phyloP scores from a whole-genome alignment of 2,113 vertebrate genomes.

The Bombycilla garrulus region DNA sequence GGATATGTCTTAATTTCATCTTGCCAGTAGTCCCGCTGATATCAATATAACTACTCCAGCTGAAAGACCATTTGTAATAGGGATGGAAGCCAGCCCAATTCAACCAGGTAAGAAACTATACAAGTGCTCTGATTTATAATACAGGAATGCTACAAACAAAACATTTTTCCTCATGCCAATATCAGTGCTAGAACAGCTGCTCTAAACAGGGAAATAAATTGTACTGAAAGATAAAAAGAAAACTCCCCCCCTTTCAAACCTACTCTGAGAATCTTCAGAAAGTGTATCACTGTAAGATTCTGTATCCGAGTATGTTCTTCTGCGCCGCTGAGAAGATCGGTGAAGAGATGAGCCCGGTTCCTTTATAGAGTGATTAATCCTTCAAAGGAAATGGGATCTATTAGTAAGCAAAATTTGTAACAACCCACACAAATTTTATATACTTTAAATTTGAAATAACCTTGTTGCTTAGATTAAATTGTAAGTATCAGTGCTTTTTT shows the following conservation, averaged over 20 bases:
- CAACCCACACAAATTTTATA: background rate
- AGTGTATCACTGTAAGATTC: slow-evolving; percentile 75
- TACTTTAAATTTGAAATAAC: background rate
- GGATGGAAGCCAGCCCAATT: background rate
- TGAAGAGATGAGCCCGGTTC: slow-evolving; percentile 71
- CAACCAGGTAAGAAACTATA: background rate
- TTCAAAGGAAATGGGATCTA: slow-evolving; percentile 44
- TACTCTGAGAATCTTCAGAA: slow-evolving; percentile 79
- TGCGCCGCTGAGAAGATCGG: slow-evolving; percentile 71
- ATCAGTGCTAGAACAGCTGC: background rate
- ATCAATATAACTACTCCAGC: background rate
- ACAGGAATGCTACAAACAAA: background rate
- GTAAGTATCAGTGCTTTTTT: background rate
- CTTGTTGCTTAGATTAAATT: background rate
- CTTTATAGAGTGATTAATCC: slow-evolving; percentile 71
- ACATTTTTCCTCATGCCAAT: rapidly evolving
- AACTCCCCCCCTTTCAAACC: slow-evolving; percentile 39
- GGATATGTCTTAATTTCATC: background rate
- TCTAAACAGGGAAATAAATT: background rate
- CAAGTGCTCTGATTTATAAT: background rate
- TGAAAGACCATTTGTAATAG: background rate
- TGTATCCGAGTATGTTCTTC: slow-evolving; percentile 81
- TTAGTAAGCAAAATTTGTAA: background rate
- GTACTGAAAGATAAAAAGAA: background rate
- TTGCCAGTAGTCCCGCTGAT: background rate